Conservation (phyloP, 2,113 vertebrate genomes). For the Anthoscopus minutus region DNA sequence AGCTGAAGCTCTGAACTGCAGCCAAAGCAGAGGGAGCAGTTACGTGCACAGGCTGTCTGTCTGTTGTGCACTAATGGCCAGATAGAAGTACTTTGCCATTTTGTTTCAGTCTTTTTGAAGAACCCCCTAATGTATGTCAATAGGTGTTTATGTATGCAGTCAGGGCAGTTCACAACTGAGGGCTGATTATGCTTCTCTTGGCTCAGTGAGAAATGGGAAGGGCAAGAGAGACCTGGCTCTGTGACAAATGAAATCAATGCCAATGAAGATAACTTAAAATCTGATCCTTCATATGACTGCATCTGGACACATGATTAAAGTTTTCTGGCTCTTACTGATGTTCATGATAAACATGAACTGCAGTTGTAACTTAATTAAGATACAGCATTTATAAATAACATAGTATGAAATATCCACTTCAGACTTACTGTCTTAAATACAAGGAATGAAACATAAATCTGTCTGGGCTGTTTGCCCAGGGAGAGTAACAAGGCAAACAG, state of each 20-base stretch:
- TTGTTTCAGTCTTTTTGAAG: not conserved
- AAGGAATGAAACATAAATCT: not conserved
- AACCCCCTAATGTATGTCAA: not conserved
- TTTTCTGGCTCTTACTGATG: not conserved
- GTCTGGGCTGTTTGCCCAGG: not conserved
- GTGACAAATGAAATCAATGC: not conserved
- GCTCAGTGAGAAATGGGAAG: not conserved
- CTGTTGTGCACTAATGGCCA: not conserved
- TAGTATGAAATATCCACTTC: not conserved
- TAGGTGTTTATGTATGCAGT: not conserved
- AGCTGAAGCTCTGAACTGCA: not conserved
- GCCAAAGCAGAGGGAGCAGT: not conserved
- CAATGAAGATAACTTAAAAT: conserved; percentile 5
- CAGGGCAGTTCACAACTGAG: not conserved
- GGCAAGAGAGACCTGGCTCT: not conserved
- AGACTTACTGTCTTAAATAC: not conserved
- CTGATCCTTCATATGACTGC: not conserved
- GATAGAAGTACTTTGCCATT: not conserved
- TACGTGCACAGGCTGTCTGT: rapidly evolving
- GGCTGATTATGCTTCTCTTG: not conserved
- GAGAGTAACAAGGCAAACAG: not conserved
- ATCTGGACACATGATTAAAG: not conserved
- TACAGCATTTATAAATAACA: not conserved
- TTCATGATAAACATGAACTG: not conserved
- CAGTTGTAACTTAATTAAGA: not conserved